Conservation (phyloP, 2,113 vertebrate genomes). For the Chroicocephalus ridibundus region DNA sequence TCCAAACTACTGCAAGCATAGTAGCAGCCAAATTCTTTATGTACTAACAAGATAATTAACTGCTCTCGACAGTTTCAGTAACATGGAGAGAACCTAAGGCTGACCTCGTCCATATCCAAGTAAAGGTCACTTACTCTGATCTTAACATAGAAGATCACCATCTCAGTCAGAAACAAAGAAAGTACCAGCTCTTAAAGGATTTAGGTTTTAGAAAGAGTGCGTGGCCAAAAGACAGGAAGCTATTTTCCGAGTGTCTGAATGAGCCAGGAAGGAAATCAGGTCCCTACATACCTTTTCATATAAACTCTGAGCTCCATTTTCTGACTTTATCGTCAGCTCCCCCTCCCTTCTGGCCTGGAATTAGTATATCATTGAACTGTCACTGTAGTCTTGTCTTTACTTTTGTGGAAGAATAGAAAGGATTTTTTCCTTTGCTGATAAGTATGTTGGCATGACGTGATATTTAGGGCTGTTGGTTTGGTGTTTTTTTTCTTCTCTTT, state of each 20-base stretch:
- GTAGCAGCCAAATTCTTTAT: neutral
- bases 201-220: neutral
- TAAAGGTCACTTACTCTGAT: neutral
- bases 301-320: neutral
- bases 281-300: neutral
- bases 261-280: neutral
- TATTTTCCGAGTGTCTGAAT: neutral
- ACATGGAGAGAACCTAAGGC: neutral
- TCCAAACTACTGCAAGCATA: neutral
- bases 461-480: neutral
- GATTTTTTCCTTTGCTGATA: neutral
- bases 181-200: neutral
- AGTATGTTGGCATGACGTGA: neutral
- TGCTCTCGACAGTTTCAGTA: neutral
- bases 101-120: rapidly evolving
- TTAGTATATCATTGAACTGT: neutral
- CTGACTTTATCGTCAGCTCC: neutral
- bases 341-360: neutral
- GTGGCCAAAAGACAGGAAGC: neutral
- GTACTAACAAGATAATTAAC: neutral
- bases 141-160: neutral
- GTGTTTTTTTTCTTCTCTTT: neutral
- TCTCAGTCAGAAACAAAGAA: neutral
- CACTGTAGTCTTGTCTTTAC: neutral
- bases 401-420: neutral